phyloP scores from a whole-genome alignment of 2,888 invertebrate species.

The Hoplodrina blanda region DNA sequence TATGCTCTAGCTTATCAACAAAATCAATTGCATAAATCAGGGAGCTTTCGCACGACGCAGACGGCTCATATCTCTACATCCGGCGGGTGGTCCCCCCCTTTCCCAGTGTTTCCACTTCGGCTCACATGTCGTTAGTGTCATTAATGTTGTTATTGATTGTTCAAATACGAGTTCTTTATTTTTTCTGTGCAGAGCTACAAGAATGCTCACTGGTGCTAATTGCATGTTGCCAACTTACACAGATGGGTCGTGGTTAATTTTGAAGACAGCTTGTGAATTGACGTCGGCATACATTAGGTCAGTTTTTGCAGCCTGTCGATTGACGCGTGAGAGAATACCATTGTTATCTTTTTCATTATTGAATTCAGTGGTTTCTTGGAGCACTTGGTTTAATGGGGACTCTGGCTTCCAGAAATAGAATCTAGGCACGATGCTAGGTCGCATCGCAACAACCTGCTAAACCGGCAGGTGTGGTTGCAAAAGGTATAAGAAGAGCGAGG shows the following conservation, averaged over 20 bases:
- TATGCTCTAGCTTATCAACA: constrained; percentile 29
- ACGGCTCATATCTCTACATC: constrained; percentile 79
- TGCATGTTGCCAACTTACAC: constrained; percentile 46
- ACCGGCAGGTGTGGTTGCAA: constrained; percentile 86
- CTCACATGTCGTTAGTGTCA: constrained; percentile 70
- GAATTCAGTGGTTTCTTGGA: constrained; percentile 37
- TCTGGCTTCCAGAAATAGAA: constrained; percentile 82
- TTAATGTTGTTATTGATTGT: constrained; percentile 73
- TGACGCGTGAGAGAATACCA: constrained; percentile 42
- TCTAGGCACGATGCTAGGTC: constrained; percentile 83
- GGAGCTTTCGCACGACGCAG: constrained; percentile 75
- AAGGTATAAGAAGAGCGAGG: constrained; percentile 74
- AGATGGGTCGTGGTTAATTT: constrained; percentile 52
- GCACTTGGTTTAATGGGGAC: constrained; percentile 66
- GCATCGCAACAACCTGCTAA: constrained; percentile 85
- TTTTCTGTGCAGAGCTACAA: constrained; percentile 19
- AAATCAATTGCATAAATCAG: constrained; percentile 71
- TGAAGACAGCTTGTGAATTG: constrained; percentile 46
- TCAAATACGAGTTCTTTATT: constrained; percentile 50
- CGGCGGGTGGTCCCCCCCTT: constrained; percentile 77
- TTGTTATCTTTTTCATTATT: constrained; percentile 52
- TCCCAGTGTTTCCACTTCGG: constrained; percentile 73
- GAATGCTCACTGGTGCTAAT: constrained; percentile 44
- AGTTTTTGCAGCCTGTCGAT: constrained; percentile 42
- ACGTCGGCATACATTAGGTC: constrained; percentile 46